Percentiles rank a stretch among this genome's conserved stretches.
These are phyloP conservation scores for Pseudonaja textilis DNA, from an alignment of 2,113 vertebrate species.

Conservation along the genomic window DNA sequence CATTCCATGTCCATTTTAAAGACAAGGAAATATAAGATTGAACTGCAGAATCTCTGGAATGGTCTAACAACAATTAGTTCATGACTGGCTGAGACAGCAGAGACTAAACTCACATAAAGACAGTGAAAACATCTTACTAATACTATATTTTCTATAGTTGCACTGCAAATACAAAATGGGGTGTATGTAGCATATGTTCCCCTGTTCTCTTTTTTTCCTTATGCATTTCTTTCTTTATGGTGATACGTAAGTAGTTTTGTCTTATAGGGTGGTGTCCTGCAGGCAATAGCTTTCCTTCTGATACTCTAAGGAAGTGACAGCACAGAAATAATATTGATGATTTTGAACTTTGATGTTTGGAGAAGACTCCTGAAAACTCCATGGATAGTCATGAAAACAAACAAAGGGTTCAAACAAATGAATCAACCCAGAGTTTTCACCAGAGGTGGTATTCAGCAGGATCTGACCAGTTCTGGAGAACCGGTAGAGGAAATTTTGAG, in stretches of 20 bases:
- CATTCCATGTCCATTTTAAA: not conserved
- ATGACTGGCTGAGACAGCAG: not conserved
- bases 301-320: not conserved
- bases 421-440: not conserved
- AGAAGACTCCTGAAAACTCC: not conserved
- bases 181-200: not conserved
- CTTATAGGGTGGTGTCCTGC: not conserved
- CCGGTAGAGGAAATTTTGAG: too few species aligned
- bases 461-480: too few species aligned
- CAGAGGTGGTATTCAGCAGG: too few species aligned
- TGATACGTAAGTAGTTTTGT: not conserved
- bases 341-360: not conserved
- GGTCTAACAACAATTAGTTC: not conserved
- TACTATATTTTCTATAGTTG: not conserved
- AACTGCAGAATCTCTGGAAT: not conserved
- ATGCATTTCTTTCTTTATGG: not conserved
- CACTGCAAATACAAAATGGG: not conserved
- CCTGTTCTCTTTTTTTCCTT: not conserved
- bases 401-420: not conserved
- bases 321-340: not conserved
- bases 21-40: not conserved
- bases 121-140: not conserved
- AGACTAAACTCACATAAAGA: not conserved
- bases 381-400: not conserved
- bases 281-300: not conserved